A percentile compares a stretch with the other conserved stretches of the same genome.
Conservation (phyloP, 1,140 invertebrate genomes). For the Leptoteleia sp. region DNA sequence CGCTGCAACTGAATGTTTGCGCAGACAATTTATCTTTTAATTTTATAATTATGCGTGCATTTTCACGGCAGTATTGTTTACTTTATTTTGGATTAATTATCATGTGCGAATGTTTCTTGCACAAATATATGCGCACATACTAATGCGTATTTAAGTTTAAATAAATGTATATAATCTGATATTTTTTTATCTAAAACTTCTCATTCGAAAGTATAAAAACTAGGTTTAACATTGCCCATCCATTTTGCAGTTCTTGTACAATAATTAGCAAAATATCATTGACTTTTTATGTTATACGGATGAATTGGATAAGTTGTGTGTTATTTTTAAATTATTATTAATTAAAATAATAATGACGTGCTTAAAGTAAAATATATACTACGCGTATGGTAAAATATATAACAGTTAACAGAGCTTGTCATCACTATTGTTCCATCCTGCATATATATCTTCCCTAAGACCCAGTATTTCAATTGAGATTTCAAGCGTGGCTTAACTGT, state of each 20-base stretch:
- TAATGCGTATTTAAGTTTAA: too few relatives aligned
- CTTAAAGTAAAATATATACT: constrained; percentile 1
- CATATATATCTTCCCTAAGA: constrained; percentile 59
- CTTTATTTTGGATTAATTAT: constrained; percentile 75
- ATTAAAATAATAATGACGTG: too few relatives aligned
- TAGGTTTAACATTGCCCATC: too few relatives aligned
- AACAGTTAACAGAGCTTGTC: constrained; percentile 43
- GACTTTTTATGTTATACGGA: too few relatives aligned
- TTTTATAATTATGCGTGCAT: constrained; percentile 75
- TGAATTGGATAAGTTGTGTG: too few relatives aligned
- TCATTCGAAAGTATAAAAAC: too few relatives aligned
- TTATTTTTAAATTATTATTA: too few relatives aligned
- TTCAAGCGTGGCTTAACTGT: constrained; percentile 65
- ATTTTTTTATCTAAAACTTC: too few relatives aligned
- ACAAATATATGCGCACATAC: constrained; percentile 24
- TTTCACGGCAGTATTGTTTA: constrained; percentile 71
- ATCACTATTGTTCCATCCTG: constrained; percentile 59
- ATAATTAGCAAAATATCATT: too few relatives aligned
- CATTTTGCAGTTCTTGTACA: too few relatives aligned
- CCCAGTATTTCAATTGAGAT: constrained; percentile 67
- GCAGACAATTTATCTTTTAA: constrained; percentile 76
- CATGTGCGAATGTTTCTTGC: constrained; percentile 30
- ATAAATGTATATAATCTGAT: too few relatives aligned
- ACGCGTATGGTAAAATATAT: constrained; percentile 1
- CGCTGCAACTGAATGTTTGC: constrained; percentile 61